These are phyloP conservation scores for Ceyx melanurus DNA, from an alignment of 2,113 vertebrate species.

Conservation along the genomic window DNA sequence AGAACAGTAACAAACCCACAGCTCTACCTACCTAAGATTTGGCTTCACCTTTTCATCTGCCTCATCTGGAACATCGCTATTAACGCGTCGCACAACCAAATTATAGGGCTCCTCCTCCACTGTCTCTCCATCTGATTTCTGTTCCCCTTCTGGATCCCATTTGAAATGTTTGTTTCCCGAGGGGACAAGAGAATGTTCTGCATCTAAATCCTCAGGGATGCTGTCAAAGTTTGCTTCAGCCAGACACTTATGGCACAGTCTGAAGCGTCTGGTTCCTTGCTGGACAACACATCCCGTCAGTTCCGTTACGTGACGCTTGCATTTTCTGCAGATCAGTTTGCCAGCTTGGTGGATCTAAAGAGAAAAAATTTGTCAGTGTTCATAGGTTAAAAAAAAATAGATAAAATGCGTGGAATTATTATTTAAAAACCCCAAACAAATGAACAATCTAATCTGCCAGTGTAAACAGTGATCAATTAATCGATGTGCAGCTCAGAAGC, in stretches of 20 bases:
- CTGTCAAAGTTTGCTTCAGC: slow-evolving; percentile 83
- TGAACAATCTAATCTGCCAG: neutral
- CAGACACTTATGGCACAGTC: slow-evolving; percentile 89
- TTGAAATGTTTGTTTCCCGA: slow-evolving; percentile 73
- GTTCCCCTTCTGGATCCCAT: slow-evolving; percentile 76
- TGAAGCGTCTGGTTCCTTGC: slow-evolving; percentile 90
- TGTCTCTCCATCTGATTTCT: slow-evolving; percentile 86
- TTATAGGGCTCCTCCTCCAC: slow-evolving; percentile 87
- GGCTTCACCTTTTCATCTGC: slow-evolving; percentile 77
- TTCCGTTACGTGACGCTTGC: slow-evolving; percentile 90
- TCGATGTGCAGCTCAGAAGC: neutral
- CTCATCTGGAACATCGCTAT: slow-evolving; percentile 81
- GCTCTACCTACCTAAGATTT: slow-evolving; percentile 71
- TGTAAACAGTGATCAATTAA: neutral
- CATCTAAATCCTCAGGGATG: slow-evolving; percentile 76
- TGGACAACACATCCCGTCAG: slow-evolving; percentile 90
- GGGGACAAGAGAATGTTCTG: slow-evolving; percentile 63
- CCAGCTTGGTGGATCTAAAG: slow-evolving; percentile 93
- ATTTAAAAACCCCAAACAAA: neutral
- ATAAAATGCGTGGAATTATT: neutral
- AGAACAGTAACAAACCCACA: neutral
- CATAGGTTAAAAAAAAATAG: neutral
- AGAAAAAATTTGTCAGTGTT: neutral
- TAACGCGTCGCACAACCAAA: slow-evolving; percentile 88
- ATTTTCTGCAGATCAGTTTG: slow-evolving; percentile 95